A percentile compares a stretch with the other conserved stretches of the same genome.
Evolutionary conservation across 2,113 vertebrate genomes (phyloP).

Genomic region (Engraulis encrasicolus): DNA sequence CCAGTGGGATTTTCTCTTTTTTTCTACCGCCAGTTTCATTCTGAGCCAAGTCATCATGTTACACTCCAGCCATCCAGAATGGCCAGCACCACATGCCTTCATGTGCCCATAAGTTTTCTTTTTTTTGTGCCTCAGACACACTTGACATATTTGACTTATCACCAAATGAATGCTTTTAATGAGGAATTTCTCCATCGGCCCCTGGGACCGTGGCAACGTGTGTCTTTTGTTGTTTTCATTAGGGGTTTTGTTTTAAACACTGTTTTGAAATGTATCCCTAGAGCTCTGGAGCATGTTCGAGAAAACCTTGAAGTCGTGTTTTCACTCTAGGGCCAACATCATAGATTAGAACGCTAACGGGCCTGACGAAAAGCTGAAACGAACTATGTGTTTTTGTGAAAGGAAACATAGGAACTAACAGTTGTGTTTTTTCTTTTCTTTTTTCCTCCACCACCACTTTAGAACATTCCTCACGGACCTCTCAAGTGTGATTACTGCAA

Average conservation of each 20-base stretch:
- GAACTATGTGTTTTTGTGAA: conserved; percentile 16
- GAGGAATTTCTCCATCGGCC: neutral
- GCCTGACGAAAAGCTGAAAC: neutral
- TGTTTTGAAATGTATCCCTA: neutral
- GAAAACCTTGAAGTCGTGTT: neutral
- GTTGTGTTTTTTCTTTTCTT: neutral
- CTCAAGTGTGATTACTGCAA: conserved; percentile 5
- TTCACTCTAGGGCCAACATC: conserved; percentile 1
- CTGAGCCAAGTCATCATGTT: conserved; percentile 19
- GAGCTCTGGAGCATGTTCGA: neutral
- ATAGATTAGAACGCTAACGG: neutral
- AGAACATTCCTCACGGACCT: neutral
- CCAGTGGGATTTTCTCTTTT: neutral
- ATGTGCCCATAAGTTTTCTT: neutral
- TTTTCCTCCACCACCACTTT: neutral
- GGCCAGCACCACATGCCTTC: conserved; percentile 16
- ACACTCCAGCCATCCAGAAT: neutral
- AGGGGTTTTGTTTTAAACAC: neutral
- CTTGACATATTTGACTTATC: conserved; percentile 36
- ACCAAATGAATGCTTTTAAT: conserved; percentile 25
- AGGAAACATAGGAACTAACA: neutral
- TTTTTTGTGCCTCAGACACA: neutral
- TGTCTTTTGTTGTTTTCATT: neutral
- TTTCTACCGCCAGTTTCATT: conserved; percentile 15
- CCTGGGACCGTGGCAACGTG: neutral